Conservation (phyloP, 2,797 vertebrate genomes). For the Lateolabrax maculatus region DNA sequence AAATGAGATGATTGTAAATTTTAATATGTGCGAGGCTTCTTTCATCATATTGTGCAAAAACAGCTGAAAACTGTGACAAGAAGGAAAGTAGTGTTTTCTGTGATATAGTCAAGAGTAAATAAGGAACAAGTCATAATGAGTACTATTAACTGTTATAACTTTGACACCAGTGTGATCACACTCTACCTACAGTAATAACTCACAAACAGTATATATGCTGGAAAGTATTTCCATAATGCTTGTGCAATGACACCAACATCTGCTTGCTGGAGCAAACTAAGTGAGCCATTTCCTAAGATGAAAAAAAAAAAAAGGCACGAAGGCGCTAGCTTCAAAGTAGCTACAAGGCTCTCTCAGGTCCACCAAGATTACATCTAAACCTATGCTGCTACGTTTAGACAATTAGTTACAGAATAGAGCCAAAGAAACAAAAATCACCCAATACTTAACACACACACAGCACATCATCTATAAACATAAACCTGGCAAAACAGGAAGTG, state of each 20-base stretch:
- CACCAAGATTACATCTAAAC: constrained; percentile 61
- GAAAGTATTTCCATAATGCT: constrained; percentile 44
- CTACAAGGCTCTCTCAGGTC: constrained; percentile 73
- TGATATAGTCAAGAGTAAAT: constrained; percentile 45
- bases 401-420: constrained; percentile 44
- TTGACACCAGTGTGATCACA: constrained; percentile 57
- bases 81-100: constrained; percentile 56
- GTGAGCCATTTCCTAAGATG: constrained; percentile 54
- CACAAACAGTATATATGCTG: constrained; percentile 50
- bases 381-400: constrained; percentile 65
- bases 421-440: constrained; percentile 28
- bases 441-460: constrained; percentile 26
- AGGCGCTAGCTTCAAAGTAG: constrained; percentile 77
- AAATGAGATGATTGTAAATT: constrained; percentile 36
- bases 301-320: constrained; percentile 73
- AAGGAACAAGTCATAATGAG: constrained; percentile 21
- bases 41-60: constrained; percentile 73
- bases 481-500: constrained; percentile 46
- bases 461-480: constrained; percentile 28
- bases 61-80: constrained; percentile 57
- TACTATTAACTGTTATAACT: constrained; percentile 18
- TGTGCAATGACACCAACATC: constrained; percentile 60
- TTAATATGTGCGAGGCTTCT: constrained; percentile 56
- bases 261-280: constrained; percentile 57
- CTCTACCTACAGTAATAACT: constrained; percentile 49